phyloP scores from a whole-genome alignment of 2,113 vertebrate genomes.

The Chlorodrepanis virens region DNA sequence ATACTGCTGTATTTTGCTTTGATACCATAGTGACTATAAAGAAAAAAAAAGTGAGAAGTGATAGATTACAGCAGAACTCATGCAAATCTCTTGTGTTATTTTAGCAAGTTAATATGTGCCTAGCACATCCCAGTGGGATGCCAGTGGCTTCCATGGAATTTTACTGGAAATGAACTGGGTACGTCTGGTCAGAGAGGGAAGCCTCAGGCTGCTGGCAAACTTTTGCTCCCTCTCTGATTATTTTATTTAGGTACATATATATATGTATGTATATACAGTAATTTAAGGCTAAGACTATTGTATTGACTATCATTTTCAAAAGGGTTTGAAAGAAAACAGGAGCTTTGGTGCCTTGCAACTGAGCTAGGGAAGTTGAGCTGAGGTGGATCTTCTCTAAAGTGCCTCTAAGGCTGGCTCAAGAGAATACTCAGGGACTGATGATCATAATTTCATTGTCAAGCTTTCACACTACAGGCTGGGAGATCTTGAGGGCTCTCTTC shows the following conservation, averaged over 20 bases:
- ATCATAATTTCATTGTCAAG: neutral
- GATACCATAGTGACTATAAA: neutral
- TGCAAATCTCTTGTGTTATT: neutral
- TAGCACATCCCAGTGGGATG: slow-evolving; percentile 4
- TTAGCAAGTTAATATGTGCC: slow-evolving; percentile 31
- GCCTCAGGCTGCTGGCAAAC: slow-evolving; percentile 20
- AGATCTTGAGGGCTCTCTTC: neutral
- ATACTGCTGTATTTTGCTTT: neutral
- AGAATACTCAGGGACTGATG: neutral
- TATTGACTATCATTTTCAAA: neutral
- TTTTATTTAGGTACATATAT: neutral
- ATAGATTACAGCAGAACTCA: neutral
- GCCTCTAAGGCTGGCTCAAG: neutral
- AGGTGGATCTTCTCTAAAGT: neutral
- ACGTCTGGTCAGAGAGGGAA: neutral
- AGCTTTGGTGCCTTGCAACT: neutral
- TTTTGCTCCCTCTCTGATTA: slow-evolving; percentile 10
- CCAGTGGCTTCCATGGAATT: slow-evolving; percentile 41
- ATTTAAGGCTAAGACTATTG: neutral
- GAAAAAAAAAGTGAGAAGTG: neutral
- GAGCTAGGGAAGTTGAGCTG: neutral
- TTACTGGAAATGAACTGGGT: slow-evolving; percentile 28
- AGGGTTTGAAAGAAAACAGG: slow-evolving; percentile 4
- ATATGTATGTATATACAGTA: neutral
- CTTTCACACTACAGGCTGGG: neutral